phyloP scores from a whole-genome alignment of 2,113 vertebrate species.

The Potamarius usumacintae region DNA sequence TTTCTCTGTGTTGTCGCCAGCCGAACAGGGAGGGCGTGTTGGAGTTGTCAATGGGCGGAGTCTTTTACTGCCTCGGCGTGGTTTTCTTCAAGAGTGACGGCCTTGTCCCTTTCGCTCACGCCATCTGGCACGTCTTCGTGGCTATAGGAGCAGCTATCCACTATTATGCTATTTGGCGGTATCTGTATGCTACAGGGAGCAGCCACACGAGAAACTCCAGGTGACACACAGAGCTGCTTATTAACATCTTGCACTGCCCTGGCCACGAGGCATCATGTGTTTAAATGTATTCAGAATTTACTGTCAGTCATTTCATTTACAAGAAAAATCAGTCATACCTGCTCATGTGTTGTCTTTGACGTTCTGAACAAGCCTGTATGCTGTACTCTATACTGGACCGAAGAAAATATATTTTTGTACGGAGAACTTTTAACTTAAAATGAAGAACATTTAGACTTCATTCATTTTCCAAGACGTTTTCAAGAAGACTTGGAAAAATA shows the following conservation, averaged over 20 bases:
- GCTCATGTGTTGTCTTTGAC: conserved; percentile 32
- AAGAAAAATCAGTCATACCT: not conserved
- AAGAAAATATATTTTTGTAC: not conserved
- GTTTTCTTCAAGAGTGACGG: conserved; percentile 96
- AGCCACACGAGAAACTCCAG: conserved; percentile 76
- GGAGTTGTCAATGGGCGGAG: conserved; percentile 85
- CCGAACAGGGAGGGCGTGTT: conserved; percentile 84
- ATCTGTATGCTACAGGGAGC: conserved; percentile 79
- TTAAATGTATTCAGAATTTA: not conserved
- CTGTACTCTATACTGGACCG: not conserved
- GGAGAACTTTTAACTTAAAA: not conserved
- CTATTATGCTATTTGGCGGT: conserved; percentile 95
- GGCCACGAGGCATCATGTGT: not conserved
- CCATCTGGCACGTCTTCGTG: conserved; percentile 97
- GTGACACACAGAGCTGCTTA: conserved; percentile 62
- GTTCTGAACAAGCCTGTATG: conserved; percentile 8
- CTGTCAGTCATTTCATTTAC: not conserved
- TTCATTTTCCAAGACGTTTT: not conserved
- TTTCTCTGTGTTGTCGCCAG: conserved; percentile 63
- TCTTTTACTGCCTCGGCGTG: conserved; percentile 89
- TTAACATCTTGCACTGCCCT: not conserved
- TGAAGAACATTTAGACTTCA: not conserved
- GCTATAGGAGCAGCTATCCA: conserved; percentile 87
- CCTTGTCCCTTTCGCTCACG: conserved; percentile 91
- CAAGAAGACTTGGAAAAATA: not conserved